Base-by-base conservation (phyloP, 2,888 invertebrate species). In the Leptura quadrifasciata region DNA sequence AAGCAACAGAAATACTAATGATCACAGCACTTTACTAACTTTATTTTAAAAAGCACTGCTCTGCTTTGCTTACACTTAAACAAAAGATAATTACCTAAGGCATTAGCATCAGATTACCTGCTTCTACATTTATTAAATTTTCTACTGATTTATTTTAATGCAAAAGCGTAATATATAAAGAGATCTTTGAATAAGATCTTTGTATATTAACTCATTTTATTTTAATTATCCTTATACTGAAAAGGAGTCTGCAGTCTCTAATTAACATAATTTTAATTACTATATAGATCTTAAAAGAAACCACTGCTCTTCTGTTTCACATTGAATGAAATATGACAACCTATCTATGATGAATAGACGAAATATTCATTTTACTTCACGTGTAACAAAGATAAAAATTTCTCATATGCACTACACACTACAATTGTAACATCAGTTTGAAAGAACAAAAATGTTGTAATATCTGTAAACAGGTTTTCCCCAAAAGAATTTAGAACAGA, bases 231-330 rank as follows among this genome's bases (percentile, higher is more conserved):
- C 21, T 8, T 57, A 12, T 8, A 9, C 54, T 18, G 54, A 54
- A 18, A 54, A 18, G 21, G 57, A 21, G 57, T 10, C 57, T 57
- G 47, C 47, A 47, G 47, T 47, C 57, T 57, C 20, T 57, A 20
- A 20, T 57, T 57, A 57, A 57, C 20, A 57, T 57, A 57, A 20
- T 57, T 57, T 57, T 57, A 57, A 57, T 57, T 57, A 57, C 18
- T 10, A 10, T 57, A 57, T 12, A 57, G 15, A 57, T 57, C 10
- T 20, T 57, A 20, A 20, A 20, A 57, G 10, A 18, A 20, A 20
- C 9, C 57, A 20, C 10, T 20, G 57, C 20, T 9, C 18, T 57
- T 57, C 21, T 57, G 21, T 21, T 57, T 12, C 57, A 18, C 15
- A 5, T 21, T 20, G 57, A 12, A 21, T 57, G 20, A 20, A 57